phyloP scores from a whole-genome alignment of 1,140 invertebrate genomes.

The Achroia grisella region DNA sequence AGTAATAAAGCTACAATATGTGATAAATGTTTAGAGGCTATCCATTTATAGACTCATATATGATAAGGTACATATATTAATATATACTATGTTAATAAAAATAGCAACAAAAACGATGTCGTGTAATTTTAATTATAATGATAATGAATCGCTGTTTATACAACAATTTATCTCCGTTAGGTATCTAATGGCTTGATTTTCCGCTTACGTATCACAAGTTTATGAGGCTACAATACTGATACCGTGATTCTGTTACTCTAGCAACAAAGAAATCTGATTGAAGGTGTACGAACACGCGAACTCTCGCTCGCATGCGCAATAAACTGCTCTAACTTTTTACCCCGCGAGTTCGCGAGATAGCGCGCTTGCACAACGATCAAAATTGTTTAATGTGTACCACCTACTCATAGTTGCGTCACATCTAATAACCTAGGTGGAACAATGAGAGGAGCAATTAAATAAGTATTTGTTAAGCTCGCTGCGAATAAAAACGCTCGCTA shows the following conservation, averaged over 20 bases:
- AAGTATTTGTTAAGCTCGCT: constrained; percentile 58
- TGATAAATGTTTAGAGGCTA: too few relatives aligned
- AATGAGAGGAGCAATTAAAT: constrained; percentile 59
- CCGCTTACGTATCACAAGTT: constrained; percentile 7
- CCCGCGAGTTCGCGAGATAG: constrained; percentile 1
- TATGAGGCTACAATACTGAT: constrained; percentile 18
- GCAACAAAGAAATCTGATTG: constrained; percentile 45
- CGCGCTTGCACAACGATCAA: constrained; percentile 44
- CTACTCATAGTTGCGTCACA: constrained; percentile 48
- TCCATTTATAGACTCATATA: too few relatives aligned
- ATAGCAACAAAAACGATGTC: too few relatives aligned
- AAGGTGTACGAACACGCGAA: constrained; percentile 32
- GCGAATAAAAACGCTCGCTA: constrained; percentile 50
- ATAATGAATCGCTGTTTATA: background rate
- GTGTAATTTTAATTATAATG: background rate
- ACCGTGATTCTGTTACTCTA: constrained; percentile 15
- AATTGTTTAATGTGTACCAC: constrained; percentile 32
- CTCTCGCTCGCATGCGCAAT: constrained; percentile 22
- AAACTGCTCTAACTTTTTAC: constrained; percentile 28
- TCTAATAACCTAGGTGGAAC: constrained; percentile 49
- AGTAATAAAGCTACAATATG: too few relatives aligned
- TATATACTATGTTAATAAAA: too few relatives aligned
- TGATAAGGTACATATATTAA: too few relatives aligned
- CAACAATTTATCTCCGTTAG: constrained; percentile 3
- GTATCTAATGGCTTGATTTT: constrained; percentile 5